Conservation (phyloP, 1,140 invertebrate species). For the Pygmarrhopalites habei region DNA sequence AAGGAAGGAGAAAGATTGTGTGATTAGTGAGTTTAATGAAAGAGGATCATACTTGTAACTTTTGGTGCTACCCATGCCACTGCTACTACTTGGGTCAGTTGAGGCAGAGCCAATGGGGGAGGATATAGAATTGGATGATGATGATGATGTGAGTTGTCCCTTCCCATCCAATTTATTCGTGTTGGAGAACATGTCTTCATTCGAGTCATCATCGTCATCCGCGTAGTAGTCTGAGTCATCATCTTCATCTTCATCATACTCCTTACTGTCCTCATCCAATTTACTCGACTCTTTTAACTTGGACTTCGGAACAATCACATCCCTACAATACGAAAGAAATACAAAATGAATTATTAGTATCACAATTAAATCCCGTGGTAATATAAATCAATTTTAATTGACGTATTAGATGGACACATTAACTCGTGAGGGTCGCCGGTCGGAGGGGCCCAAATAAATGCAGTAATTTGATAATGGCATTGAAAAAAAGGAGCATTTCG, state of each 20-base stretch:
- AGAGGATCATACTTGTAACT: conserved; percentile 21
- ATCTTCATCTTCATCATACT: conserved; percentile 41
- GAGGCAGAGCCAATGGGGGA: conserved; percentile 2
- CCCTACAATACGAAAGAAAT: conserved; percentile 47
- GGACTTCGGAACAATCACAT: conserved; percentile 61
- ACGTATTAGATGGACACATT: too few relatives aligned
- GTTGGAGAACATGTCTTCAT: conserved; percentile 54
- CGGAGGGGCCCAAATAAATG: too few relatives aligned
- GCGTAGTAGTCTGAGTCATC: conserved; percentile 40
- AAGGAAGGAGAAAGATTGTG: too few relatives aligned
- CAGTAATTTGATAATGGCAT: too few relatives aligned
- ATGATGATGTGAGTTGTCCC: conserved; percentile 1
- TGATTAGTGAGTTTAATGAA: too few relatives aligned
- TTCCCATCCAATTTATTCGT: conserved; percentile 16
- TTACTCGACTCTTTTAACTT: conserved; percentile 47
- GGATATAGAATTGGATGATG: conserved; percentile 17
- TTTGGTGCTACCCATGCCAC: too few relatives aligned
- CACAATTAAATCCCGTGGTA: too few relatives aligned
- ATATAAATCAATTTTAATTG: too few relatives aligned
- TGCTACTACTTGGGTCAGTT: conserved; percentile 7
- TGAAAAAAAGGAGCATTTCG: too few relatives aligned
- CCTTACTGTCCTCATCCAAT: conserved; percentile 40
- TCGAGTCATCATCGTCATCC: conserved; percentile 57
- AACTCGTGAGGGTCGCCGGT: too few relatives aligned
- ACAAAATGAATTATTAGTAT: too few relatives aligned